Base-by-base conservation (phyloP, 2,113 vertebrate genomes). In the Neotragus pygmaeus region DNA sequence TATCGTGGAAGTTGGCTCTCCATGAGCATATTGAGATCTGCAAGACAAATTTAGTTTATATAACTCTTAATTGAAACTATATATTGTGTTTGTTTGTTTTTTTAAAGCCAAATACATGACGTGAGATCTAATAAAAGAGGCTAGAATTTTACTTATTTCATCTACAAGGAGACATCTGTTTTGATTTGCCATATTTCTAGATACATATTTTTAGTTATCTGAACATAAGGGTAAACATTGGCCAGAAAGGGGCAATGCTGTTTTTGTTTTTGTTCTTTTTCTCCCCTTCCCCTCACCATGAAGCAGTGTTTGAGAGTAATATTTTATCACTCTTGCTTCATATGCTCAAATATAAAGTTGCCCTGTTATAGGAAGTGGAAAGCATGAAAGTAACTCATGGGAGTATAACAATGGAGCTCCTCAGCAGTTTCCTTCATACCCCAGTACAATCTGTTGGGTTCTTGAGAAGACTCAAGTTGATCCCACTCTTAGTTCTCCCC, bases 121-220 rank as follows among this genome's bases (percentile, higher is more conserved):
- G 47, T 47, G 11, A 70, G 49, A 58, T 94, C 45, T 73, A 96
- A 91, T 96, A 98, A 97, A 80, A 96, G 80, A 91, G 51, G 94
- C 93, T 95, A 95, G 66, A 60, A 43, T 90, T 95, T 94, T 94
- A 95, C 17, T 94, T 70, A 12, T 94, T 88, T 85, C 66, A 47
- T 89, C 49, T 80, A 64, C 6, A 77, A 60, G 30, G 49, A 93
- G 90, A 96, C 47, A 78, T 73, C 45, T 91, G 2, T 93, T 83
- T 95, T 66, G 33, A 80, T 96, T 96, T 82, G 43, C 33, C 9
- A 0, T 55, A 49, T 93, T 95, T 90, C 55, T 64, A 64, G 39
- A 51, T 49, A 28, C 15, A 2, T 45, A 90, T 33, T 86, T 85
- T 95, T 92, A n/a, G 21, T 88, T 39, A 91, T 94, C 43, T 77